Evolutionary conservation across 2,888 invertebrate species (phyloP).

Genomic region (Hydrotaea diabolus): DNA sequence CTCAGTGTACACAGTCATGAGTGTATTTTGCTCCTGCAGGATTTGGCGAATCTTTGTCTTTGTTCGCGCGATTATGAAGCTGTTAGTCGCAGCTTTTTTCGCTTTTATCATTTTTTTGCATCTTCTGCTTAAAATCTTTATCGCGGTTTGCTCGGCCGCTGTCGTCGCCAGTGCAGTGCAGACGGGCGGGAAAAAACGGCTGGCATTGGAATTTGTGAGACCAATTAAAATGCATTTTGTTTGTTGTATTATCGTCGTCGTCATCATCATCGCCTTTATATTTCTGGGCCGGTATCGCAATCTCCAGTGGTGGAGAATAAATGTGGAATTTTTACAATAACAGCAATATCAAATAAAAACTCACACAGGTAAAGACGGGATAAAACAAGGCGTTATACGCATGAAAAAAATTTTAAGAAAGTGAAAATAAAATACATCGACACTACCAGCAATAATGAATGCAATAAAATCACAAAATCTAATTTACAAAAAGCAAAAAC

Average conservation of each 20-base stretch:
- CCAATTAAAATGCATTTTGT: constrained; percentile 79
- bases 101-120: constrained; percentile 35
- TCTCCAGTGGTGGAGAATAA: constrained; percentile 18
- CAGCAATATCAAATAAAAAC: too few relatives aligned
- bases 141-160: constrained; percentile 7
- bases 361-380: background rate
- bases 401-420: background rate
- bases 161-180: background rate
- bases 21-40: background rate
- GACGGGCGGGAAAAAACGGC: background rate
- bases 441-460: too few relatives aligned
- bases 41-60: background rate
- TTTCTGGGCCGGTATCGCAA: constrained; percentile 7
- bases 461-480: too few relatives aligned
- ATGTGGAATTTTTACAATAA: constrained; percentile 19
- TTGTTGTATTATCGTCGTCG: constrained; percentile 64
- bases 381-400: background rate
- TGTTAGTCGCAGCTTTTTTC: constrained; percentile 19
- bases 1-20: background rate
- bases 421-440: background rate
- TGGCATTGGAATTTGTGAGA: constrained; percentile 76
- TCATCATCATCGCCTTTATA: background rate
- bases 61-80: constrained; percentile 24
- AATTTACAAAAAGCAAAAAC: too few relatives aligned
- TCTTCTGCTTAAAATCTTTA: constrained; percentile 40